phyloP scores from a whole-genome alignment of 2,797 vertebrate genomes.

The Micromesistius poutassou region DNA sequence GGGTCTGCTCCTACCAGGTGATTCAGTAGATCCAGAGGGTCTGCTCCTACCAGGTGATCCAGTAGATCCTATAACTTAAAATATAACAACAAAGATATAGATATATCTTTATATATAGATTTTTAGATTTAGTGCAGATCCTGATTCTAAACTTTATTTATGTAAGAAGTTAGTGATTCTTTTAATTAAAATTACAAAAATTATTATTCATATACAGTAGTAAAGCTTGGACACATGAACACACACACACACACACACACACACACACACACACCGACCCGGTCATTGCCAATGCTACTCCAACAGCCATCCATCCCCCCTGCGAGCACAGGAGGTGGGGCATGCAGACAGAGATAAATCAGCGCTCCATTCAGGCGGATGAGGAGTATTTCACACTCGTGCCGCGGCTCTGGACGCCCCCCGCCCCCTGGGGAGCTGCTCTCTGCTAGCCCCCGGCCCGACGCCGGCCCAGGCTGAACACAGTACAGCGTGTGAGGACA shows the following conservation, averaged over 20 bases:
- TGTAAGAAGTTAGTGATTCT: background rate
- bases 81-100: background rate
- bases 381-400: slow-evolving; percentile 75
- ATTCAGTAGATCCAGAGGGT: background rate
- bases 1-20: background rate
- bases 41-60: too few relatives aligned
- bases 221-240: background rate
- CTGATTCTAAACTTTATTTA: background rate
- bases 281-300: background rate
- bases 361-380: slow-evolving; percentile 68
- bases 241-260: background rate
- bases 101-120: background rate
- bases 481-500: background rate
- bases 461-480: background rate
- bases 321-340: slow-evolving; percentile 34
- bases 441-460: background rate
- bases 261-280: background rate
- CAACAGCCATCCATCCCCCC: slow-evolving; percentile 55
- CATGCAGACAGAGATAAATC: slow-evolving; percentile 70
- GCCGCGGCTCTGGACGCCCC: slow-evolving; percentile 52
- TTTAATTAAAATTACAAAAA: background rate
- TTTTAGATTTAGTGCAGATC: background rate
- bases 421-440: slow-evolving; percentile 26
- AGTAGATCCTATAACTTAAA: background rate
- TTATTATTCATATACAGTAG: background rate